phyloP scores from a whole-genome alignment of 2,113 vertebrate genomes.

The Buteo buteo region DNA sequence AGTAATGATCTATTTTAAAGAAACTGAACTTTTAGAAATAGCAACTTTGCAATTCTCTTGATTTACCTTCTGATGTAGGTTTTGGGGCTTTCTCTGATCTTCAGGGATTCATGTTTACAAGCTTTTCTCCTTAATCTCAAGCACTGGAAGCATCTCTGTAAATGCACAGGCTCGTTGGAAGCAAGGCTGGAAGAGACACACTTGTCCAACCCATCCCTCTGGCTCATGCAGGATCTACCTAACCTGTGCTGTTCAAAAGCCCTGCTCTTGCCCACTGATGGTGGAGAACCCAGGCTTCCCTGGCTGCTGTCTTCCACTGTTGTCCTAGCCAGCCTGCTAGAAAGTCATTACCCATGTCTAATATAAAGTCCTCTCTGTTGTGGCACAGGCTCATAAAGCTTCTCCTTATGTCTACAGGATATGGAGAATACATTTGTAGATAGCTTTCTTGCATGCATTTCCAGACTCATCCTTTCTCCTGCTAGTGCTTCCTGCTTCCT shows the following conservation, averaged over 20 bases:
- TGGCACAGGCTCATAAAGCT: neutral
- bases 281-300: neutral
- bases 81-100: neutral
- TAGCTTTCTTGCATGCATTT: neutral
- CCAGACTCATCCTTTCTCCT: neutral
- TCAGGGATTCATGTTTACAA: neutral
- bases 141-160: neutral
- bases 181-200: neutral
- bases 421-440: neutral
- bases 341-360: neutral
- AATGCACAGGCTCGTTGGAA: neutral
- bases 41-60: neutral
- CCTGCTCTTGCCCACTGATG: neutral
- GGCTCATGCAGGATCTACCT: neutral
- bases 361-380: neutral
- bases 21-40: neutral
- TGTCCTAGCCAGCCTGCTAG: neutral
- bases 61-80: neutral
- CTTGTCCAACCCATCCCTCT: neutral
- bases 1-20: slow-evolving; percentile 47
- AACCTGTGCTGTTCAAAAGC: neutral
- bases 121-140: neutral
- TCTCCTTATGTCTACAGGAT: neutral
- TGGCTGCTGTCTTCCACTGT: neutral
- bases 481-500: neutral